Percentiles rank a stretch among this genome's conserved stretches.
These are phyloP conservation scores for Drosophila virilis DNA, from an alignment of 1,140 invertebrate species.

Conservation along the genomic window DNA sequence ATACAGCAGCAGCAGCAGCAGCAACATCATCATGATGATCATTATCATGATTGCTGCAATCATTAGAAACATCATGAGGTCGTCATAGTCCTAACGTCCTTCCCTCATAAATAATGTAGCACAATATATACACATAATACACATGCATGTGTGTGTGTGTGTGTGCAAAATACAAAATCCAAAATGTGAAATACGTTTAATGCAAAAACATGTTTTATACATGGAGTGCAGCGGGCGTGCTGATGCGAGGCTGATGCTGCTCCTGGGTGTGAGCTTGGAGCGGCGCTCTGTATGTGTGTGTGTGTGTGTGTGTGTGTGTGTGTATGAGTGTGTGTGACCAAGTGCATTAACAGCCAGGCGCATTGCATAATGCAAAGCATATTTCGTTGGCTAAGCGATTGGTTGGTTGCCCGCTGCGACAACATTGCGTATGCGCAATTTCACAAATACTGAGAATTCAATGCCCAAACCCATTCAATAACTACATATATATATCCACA, in stretches of 20 bases:
- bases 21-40: constrained; percentile 10
- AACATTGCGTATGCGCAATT: constrained; percentile 34
- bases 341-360: constrained; percentile 47
- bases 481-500: neutral
- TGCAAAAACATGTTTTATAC: constrained; percentile 50
- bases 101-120: constrained; percentile 53
- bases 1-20: constrained; percentile 4
- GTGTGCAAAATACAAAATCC: constrained; percentile 43
- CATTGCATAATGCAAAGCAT: constrained; percentile 52
- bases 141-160: neutral
- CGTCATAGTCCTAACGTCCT: constrained; percentile 39
- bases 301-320: neutral
- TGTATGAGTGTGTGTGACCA: constrained; percentile 20
- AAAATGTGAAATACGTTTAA: constrained; percentile 51
- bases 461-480: constrained; percentile 31
- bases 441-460: constrained; percentile 20
- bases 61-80: constrained; percentile 49
- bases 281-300: neutral
- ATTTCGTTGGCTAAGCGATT: constrained; percentile 31
- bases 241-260: too few relatives aligned
- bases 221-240: constrained; percentile 21
- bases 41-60: constrained; percentile 45
- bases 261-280: neutral
- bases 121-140: constrained; percentile 20
- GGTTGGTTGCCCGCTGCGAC: constrained; percentile 8